phyloP scores from a whole-genome alignment of 2,888 invertebrate genomes.

The Eustalomyia histrio region DNA sequence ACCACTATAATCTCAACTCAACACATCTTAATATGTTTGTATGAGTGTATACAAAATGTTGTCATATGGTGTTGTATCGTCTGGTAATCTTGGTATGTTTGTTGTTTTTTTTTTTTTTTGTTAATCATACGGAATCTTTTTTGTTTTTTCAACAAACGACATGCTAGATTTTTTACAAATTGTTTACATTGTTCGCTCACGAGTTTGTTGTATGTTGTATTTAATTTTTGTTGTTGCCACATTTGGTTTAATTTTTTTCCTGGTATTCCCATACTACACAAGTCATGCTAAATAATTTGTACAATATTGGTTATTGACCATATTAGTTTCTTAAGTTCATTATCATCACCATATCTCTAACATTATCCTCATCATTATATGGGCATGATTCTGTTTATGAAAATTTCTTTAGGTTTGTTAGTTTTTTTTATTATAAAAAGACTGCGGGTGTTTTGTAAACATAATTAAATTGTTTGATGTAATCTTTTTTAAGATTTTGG shows the following conservation, averaged over 20 bases:
- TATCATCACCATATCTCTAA: constrained; percentile 25
- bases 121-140: neutral
- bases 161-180: constrained; percentile 37
- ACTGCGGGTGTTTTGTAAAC: neutral
- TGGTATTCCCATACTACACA: constrained; percentile 2
- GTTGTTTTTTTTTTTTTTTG: neutral
- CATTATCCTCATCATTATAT: constrained; percentile 21
- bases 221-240: neutral
- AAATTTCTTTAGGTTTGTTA: neutral
- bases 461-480: neutral
- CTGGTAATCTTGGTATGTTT: neutral
- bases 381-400: neutral
- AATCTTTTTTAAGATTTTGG: neutral
- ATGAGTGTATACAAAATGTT: neutral
- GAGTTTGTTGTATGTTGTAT: neutral
- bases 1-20: neutral
- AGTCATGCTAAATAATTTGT: constrained; percentile 46
- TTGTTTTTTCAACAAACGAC: neutral
- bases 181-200: constrained; percentile 42
- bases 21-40: neutral
- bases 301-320: constrained; percentile 48
- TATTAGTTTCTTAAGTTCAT: constrained; percentile 31
- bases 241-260: neutral
- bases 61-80: constrained; percentile 1
- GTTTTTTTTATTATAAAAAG: neutral